phyloP scores from a whole-genome alignment of 2,797 vertebrate species.

The Ibycter americanus region DNA sequence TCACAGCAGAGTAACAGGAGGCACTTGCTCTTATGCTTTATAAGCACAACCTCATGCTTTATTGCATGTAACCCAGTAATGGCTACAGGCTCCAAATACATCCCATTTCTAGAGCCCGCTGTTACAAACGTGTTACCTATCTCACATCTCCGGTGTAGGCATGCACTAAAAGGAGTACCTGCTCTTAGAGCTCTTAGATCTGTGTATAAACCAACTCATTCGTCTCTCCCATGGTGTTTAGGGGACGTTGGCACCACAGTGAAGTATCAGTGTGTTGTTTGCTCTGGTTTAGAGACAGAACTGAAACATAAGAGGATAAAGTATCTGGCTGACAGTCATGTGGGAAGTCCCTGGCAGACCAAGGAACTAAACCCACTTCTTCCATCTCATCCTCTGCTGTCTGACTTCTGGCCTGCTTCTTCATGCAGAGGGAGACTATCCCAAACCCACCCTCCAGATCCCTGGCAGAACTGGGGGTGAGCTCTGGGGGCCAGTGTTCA shows the following conservation, averaged over 20 bases:
- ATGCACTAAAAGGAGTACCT: background rate
- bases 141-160: background rate
- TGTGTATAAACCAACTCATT: background rate
- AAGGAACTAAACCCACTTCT: background rate
- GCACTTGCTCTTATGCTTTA: background rate
- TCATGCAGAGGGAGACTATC: background rate
- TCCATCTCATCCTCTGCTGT: background rate
- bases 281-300: background rate
- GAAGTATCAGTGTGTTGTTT: background rate
- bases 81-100: background rate
- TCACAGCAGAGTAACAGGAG: background rate
- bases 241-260: background rate
- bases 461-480: background rate
- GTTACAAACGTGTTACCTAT: background rate
- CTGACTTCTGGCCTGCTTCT: background rate
- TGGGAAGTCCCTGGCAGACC: background rate
- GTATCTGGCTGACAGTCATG: background rate
- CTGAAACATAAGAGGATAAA: slow-evolving; percentile 2
- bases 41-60: background rate
- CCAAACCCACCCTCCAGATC: background rate
- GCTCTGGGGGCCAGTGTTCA: background rate
- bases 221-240: background rate
- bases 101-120: background rate
- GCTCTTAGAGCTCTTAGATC: background rate
- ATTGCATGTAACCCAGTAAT: background rate